Evolutionary conservation across 92 coral and sea anemone species (phyloP), one percentile per base, ranked within the genome.

Genomic region (Zoanthus sociatus): DNA sequence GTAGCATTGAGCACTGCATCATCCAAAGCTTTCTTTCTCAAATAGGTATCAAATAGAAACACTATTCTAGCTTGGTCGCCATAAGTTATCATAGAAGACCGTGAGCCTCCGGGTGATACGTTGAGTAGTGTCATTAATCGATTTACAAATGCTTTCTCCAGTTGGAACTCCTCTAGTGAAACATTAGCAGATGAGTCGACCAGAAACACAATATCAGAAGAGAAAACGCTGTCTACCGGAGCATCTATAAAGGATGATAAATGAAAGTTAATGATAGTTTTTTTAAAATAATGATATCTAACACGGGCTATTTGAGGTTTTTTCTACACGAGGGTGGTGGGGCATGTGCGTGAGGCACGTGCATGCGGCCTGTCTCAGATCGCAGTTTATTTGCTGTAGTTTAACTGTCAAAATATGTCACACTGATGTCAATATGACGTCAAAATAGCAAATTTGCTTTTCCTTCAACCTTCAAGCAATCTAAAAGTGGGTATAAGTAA

Each of bases 161-260:
- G 77, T 16, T 74, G 63, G 82, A 89, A 92, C 21, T 88, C 86
- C 4, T 68, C 87, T 76, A 31, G 88, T 8, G 89, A 84, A 70
- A 94, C 94, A 42, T 92, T 82, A 20, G 87, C 83, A 14, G 97
- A 94, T 9, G 97, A 88, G 56, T 94, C 97, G 20, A 89, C 60
- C 12, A 94, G 87, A 64, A 94, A 94, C n/a, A 94, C 88, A 54
- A 94, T 74, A 67, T 94, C 97, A 13, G 89, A 88, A 47, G 84
- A 56, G 50, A 92, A 90, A 50, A 32, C 32, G 14, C 45, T 79
- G n/a, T 61, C 71, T 50, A 84, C 78, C 16, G 92, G 90, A 7
- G 90, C 86, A 8, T 88, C 92, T 90, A 71, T n/a, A n/a, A n/a
- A 63, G 30, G 69, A 63, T 16, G 42, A 33, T 33, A 33, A 33